Evolutionary conservation across 1,140 invertebrate species (phyloP).

Genomic region (Pogonomyrmex barbatus): DNA sequence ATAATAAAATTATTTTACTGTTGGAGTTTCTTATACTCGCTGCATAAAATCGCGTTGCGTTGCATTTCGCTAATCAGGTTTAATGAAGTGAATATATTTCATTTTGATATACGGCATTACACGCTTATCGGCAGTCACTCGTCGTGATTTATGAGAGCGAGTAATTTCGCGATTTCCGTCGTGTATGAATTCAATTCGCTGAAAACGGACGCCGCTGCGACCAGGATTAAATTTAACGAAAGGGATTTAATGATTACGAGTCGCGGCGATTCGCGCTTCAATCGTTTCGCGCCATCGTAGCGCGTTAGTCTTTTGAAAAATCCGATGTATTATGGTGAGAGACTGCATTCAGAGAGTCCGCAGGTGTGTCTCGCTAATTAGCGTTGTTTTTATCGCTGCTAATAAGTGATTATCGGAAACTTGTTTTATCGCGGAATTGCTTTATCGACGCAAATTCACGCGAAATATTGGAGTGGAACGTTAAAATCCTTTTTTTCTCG

Average conservation of each 20-base stretch:
- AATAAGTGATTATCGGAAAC: constrained; percentile 58
- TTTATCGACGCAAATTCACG: constrained; percentile 36
- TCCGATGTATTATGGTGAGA: constrained; percentile 29
- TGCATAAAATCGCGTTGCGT: constrained; percentile 19
- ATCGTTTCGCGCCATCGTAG: constrained; percentile 25
- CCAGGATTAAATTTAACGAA: constrained; percentile 56
- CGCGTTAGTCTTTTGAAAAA: constrained; percentile 50
- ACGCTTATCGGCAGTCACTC: constrained; percentile 38
- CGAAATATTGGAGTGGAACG: neutral
- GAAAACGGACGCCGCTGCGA: constrained; percentile 35
- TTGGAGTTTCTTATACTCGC: neutral
- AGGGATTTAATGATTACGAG: constrained; percentile 55
- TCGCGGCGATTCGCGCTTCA: constrained; percentile 32
- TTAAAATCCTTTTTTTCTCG: constrained; percentile 7
- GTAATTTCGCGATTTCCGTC: constrained; percentile 54
- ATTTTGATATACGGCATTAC: constrained; percentile 46
- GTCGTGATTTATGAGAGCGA: constrained; percentile 52
- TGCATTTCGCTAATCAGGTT: constrained; percentile 42
- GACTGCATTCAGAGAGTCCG: constrained; percentile 27
- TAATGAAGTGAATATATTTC: constrained; percentile 54
- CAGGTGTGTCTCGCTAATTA: constrained; percentile 45
- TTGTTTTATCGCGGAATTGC: constrained; percentile 50
- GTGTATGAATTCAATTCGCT: constrained; percentile 40
- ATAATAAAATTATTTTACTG: neutral
- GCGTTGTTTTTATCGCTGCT: constrained; percentile 51